Evolutionary conservation across 2,888 invertebrate species (phyloP).

Genomic region (Yponomeuta evonymella): DNA sequence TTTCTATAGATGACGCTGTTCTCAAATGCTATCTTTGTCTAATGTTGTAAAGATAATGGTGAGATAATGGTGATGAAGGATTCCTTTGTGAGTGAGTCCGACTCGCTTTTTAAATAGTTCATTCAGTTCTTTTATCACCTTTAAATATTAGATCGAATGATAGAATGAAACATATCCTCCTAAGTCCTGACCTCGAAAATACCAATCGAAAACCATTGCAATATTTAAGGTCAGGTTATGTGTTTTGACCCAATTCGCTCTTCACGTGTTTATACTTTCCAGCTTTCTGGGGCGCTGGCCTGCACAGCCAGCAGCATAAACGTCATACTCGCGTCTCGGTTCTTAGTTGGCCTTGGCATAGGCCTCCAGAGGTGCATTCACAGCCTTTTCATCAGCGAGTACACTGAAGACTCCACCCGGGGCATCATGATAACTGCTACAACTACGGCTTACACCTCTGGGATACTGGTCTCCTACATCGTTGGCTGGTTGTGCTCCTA

Average conservation of each 20-base stretch:
- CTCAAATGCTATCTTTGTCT: no score
- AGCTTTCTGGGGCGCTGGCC: background rate
- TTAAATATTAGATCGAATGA: no score
- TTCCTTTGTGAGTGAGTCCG: no score
- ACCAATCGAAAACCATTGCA: no score
- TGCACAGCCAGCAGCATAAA: conserved; percentile 1
- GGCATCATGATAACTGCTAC: conserved; percentile 3
- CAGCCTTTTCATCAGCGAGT: conserved; percentile 3
- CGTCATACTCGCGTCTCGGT: background rate
- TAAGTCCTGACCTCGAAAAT: no score
- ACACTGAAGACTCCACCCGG: background rate
- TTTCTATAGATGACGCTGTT: no score
- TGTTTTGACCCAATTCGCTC: background rate
- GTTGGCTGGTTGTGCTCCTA: conserved; percentile 14
- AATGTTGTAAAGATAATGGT: no score
- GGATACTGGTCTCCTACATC: conserved; percentile 10
- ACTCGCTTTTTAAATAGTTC: no score
- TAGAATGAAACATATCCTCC: no score
- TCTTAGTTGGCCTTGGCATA: background rate
- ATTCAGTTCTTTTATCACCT: no score
- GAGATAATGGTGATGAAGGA: no score
- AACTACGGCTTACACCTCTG: background rate
- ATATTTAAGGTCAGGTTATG: no score
- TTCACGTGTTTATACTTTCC: background rate
- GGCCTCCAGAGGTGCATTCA: background rate